Conservation (phyloP, 1,140 invertebrate genomes). For the Drosophila biarmipes region DNA sequence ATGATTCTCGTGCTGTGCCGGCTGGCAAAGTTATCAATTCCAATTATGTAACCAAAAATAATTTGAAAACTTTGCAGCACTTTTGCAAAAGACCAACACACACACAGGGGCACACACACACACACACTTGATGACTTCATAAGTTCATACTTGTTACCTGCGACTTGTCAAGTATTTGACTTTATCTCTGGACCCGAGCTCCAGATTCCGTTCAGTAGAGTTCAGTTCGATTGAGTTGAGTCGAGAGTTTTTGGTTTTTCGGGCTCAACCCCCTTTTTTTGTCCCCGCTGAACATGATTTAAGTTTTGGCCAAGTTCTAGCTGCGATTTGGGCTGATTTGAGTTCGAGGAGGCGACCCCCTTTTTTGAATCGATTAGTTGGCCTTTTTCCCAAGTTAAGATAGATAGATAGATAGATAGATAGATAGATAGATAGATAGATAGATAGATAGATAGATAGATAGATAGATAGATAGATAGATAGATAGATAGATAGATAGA, state of each 20-base stretch:
- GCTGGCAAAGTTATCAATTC: slow-evolving; percentile 79
- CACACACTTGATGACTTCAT: slow-evolving; percentile 68
- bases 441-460: too few species aligned
- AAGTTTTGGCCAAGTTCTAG: slow-evolving; percentile 69
- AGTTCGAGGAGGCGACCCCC: not conserved
- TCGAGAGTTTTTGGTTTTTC: slow-evolving; percentile 25
- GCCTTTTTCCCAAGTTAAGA: not conserved
- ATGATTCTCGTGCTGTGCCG: slow-evolving; percentile 28
- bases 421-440: too few species aligned
- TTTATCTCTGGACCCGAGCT: slow-evolving; percentile 67
- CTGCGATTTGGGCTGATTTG: slow-evolving; percentile 33
- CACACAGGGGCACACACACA: slow-evolving; percentile 14
- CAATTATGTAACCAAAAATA: slow-evolving; percentile 83
- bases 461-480: too few species aligned
- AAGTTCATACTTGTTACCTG: slow-evolving; percentile 81
- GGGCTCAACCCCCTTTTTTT: slow-evolving; percentile 18
- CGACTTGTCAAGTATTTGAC: slow-evolving; percentile 82
- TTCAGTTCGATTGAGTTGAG: slow-evolving; percentile 40
- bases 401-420: too few species aligned
- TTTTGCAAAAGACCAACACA: slow-evolving; percentile 66
- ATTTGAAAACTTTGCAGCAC: slow-evolving; percentile 81
- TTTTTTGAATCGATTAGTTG: not conserved
- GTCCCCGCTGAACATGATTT: slow-evolving; percentile 23
- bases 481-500: too few species aligned
- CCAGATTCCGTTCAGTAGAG: not conserved